These are phyloP conservation scores for Drosophila borealis DNA, from an alignment of 2,888 invertebrate species.

Conservation along the genomic window DNA sequence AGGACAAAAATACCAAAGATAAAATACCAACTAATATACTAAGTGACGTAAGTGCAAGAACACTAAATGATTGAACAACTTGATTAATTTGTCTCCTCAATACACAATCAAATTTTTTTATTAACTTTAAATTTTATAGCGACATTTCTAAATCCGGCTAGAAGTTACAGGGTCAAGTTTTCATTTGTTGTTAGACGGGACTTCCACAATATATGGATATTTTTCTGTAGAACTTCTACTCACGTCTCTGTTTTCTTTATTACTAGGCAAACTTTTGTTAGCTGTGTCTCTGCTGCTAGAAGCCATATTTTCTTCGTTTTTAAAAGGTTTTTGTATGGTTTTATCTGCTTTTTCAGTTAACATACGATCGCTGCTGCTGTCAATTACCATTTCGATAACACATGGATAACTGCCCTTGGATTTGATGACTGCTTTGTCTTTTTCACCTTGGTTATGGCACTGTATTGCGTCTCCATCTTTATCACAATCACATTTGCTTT, in stretches of 20 bases:
- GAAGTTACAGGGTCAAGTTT: background rate
- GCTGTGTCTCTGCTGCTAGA: background rate
- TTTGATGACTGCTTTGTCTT: background rate
- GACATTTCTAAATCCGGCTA: background rate
- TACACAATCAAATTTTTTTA: background rate
- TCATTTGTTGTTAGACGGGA: background rate
- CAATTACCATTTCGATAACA: conserved; percentile 23
- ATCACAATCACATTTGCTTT: conserved; percentile 3
- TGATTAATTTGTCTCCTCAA: conserved; percentile 10
- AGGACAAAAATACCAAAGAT: background rate
- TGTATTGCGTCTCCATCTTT: background rate
- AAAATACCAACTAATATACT: conserved; percentile 8
- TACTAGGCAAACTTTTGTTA: background rate
- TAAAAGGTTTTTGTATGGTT: too few relatives aligned
- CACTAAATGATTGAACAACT: background rate
- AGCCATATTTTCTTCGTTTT: background rate
- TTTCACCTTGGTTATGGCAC: background rate
- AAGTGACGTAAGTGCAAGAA: background rate
- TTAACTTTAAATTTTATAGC: conserved; percentile 33
- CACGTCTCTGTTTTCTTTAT: background rate
- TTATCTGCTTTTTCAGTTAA: background rate
- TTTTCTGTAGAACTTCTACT: background rate
- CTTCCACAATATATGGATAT: background rate
- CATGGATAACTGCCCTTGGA: conserved; percentile 26
- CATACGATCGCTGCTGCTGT: conserved; percentile 4